These are phyloP conservation scores for Diarsia brunnea DNA, from an alignment of 2,888 invertebrate species.

Conservation along the genomic window DNA sequence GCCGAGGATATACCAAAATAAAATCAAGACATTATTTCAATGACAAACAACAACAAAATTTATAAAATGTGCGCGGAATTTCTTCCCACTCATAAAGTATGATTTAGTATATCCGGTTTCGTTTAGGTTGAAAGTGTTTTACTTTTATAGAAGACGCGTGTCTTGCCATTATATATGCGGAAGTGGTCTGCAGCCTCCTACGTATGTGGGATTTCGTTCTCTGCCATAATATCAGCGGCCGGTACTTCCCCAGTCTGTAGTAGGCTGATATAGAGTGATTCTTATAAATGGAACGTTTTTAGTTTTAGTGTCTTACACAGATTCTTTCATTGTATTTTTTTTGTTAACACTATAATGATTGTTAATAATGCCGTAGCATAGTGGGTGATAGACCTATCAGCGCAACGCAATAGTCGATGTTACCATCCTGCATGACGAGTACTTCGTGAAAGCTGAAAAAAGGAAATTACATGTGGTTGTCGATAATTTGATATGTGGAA, in stretches of 20 bases:
- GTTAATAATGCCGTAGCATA: too few relatives aligned
- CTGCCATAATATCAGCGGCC: background rate
- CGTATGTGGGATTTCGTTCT: background rate
- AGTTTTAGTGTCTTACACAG: too few relatives aligned
- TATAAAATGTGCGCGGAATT: background rate
- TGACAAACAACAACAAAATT: constrained; percentile 2
- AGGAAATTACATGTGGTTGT: too few relatives aligned
- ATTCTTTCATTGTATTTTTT: too few relatives aligned
- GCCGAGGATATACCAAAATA: background rate
- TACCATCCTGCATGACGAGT: too few relatives aligned
- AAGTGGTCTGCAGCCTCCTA: background rate
- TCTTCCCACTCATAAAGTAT: constrained; percentile 18
- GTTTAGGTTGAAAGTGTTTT: background rate
- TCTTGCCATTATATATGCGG: constrained; percentile 7
- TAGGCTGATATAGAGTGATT: background rate
- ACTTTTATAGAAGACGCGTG: background rate
- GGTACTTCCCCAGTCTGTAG: background rate
- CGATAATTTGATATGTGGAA: too few relatives aligned
- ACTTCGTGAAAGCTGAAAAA: too few relatives aligned
- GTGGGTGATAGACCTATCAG: too few relatives aligned
- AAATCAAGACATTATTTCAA: background rate
- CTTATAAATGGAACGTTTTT: background rate
- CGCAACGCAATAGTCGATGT: too few relatives aligned
- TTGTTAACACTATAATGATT: too few relatives aligned
- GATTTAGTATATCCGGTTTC: constrained; percentile 5